Percentiles rank a stretch among this genome's conserved stretches.
These are phyloP conservation scores for Epirrhoe alternata DNA, from an alignment of 2,888 invertebrate genomes.

Conservation along the genomic window DNA sequence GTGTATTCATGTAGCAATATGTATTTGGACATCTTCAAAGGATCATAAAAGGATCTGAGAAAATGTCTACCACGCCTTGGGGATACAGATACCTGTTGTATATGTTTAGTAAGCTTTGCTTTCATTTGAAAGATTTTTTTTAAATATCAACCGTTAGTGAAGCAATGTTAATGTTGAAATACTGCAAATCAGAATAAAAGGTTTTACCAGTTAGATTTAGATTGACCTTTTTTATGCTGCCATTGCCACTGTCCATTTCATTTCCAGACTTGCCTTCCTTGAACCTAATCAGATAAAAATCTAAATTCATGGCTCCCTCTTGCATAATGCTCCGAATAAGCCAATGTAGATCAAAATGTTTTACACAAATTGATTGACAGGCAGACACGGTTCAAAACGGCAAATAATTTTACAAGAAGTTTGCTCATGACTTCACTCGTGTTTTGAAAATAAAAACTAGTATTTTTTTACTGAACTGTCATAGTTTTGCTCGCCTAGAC, in stretches of 20 bases:
- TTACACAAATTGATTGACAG: slow-evolving; percentile 81
- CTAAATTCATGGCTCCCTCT: slow-evolving; percentile 43
- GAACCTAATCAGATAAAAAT: slow-evolving; percentile 35
- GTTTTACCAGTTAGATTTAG: neutral
- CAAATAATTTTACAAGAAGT: slow-evolving; percentile 65
- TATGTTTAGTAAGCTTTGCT: no score
- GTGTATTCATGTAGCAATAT: no score
- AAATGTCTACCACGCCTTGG: no score
- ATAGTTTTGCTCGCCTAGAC: no score
- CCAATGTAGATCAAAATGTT: slow-evolving; percentile 74
- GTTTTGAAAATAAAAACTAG: no score
- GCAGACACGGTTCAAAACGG: slow-evolving; percentile 67
- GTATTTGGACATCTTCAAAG: no score
- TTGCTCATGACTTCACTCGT: slow-evolving; percentile 18
- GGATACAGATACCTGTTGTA: no score
- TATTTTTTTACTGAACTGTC: no score
- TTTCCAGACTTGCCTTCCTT: slow-evolving; percentile 19
- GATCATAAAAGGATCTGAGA: no score
- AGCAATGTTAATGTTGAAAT: no score
- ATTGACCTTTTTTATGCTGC: neutral
- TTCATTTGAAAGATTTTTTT: no score
- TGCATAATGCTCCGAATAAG: slow-evolving; percentile 53
- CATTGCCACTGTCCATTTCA: slow-evolving; percentile 16
- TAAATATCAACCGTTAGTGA: no score
- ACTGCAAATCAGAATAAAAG: neutral